Evolutionary conservation across 2,797 vertebrate genomes (phyloP), one percentile per base, ranked within the genome.

Genomic region (Crax fasciolata): DNA sequence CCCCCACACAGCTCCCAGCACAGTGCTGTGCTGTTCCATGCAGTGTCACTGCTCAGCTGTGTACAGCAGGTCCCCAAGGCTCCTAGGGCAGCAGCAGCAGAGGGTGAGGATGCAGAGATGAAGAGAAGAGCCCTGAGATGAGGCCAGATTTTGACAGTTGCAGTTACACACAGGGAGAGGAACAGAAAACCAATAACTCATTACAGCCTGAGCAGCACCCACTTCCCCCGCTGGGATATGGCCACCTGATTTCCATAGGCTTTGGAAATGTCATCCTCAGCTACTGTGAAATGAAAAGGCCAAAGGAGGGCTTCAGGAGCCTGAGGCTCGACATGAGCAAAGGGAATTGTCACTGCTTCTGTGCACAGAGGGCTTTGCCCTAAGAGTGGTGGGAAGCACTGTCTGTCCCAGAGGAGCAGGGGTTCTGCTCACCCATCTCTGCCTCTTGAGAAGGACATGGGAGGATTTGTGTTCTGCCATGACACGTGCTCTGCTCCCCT

Each of bases 191-290:
- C 20, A 20, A 13, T 1, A 38, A 38, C 49, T 84, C 85, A 9
- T 27, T 51, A 6, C 7, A n/a, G 75, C 4, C 44, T 3, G 32
- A 80, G 49, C 63, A 0, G 0, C 51, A 14, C 30, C 30, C 44
- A 41, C 87, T 54, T 11, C 65, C 89, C 76, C 70, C 38, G 2
- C 1, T 15, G 55, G 49, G 13, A 72, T 10, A 35, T 5, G 41
- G 74, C 41, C 90, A 77, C 83, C 89, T 44, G 55, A 73, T 81
- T 84, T 68, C 87, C 83, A 41, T 2, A 6, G 75, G 6, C 68
- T 86, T 59, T 77, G 66, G 77, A 96, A 95, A 91, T 70, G 83
- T 61, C 93, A 94, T 68, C 90, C 77, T 88, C 83, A 88, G 66
- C 55, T 93, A 78, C 72, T 73, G 83, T 44, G 85, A 91, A 94